Evolutionary conservation across 2,888 invertebrate species (phyloP).

Genomic region (Oscheius sp.): DNA sequence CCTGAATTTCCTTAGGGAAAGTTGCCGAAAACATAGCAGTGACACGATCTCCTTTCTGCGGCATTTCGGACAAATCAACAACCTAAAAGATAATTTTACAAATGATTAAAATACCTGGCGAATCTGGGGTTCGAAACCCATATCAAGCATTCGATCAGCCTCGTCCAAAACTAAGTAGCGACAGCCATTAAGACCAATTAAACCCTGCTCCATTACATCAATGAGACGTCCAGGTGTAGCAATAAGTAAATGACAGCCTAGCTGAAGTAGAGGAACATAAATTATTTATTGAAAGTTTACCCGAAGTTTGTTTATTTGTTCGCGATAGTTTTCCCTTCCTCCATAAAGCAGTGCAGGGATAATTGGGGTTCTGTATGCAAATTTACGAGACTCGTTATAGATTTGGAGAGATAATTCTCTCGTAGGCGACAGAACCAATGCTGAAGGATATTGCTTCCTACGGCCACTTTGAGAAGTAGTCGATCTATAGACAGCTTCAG

Average conservation of each 20-base stretch:
- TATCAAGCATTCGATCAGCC: slow-evolving; percentile 92
- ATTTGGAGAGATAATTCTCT: slow-evolving; percentile 96
- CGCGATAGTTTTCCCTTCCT: slow-evolving; percentile 75
- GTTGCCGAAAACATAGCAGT: slow-evolving; percentile 99
- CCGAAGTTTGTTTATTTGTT: slow-evolving; percentile 75
- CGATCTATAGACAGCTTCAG: background rate
- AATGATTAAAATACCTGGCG: no score
- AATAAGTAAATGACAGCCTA: slow-evolving; percentile 94
- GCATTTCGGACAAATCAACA: slow-evolving; percentile 92
- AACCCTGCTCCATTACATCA: slow-evolving; percentile 90
- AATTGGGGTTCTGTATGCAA: slow-evolving; percentile 93
- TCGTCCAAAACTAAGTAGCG: slow-evolving; percentile 92
- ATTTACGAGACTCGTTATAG: slow-evolving; percentile 97
- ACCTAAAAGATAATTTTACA: no score
- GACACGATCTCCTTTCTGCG: slow-evolving; percentile 90
- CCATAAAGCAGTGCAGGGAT: slow-evolving; percentile 97
- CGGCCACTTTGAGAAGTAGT: slow-evolving; percentile 73
- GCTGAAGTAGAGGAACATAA: slow-evolving; percentile 78
- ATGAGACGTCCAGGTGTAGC: slow-evolving; percentile 97
- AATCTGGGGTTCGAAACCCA: slow-evolving; percentile 89
- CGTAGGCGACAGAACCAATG: slow-evolving; percentile 94
- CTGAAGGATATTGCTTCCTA: slow-evolving; percentile 93
- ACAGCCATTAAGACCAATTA: slow-evolving; percentile 85
- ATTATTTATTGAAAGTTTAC: slow-evolving; percentile 77
- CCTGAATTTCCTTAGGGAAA: slow-evolving; percentile 97